Evolutionary conservation across 2,113 vertebrate species (phyloP).

Genomic region (Serranochromis macrocephalus): DNA sequence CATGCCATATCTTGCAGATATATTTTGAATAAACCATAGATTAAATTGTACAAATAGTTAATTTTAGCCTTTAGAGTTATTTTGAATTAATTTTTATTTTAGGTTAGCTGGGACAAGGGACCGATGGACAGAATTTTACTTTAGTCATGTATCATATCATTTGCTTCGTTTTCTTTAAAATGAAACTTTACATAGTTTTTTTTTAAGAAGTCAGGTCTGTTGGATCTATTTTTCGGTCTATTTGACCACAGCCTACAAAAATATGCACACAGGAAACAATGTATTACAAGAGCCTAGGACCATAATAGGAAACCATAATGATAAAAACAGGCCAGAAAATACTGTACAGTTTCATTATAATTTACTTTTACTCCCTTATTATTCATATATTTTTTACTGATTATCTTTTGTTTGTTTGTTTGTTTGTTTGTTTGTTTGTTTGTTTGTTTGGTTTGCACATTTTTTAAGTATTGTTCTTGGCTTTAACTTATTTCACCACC

Average conservation of each 20-base stretch:
- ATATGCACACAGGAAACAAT: background rate
- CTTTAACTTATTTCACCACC: background rate
- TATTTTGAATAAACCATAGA: background rate
- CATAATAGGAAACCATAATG: fast-evolving
- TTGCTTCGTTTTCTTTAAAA: background rate
- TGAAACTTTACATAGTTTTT: background rate
- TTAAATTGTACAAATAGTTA: background rate
- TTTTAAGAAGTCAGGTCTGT: background rate
- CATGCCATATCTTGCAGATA: background rate
- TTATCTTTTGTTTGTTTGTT: background rate
- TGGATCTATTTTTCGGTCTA: background rate
- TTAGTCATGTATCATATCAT: background rate
- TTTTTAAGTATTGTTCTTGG: background rate
- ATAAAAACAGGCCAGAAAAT: background rate
- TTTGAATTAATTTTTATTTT: background rate
- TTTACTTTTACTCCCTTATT: background rate
- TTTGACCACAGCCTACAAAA: background rate
- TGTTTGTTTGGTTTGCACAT: background rate
- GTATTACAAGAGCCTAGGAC: background rate
- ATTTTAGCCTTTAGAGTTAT: background rate
- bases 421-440: background rate
- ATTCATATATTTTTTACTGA: background rate
- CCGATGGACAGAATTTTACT: background rate
- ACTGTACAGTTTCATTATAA: background rate
- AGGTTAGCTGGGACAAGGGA: background rate